These are phyloP conservation scores for Cinclus mexicanus DNA, from an alignment of 2,113 vertebrate genomes.

Conservation along the genomic window DNA sequence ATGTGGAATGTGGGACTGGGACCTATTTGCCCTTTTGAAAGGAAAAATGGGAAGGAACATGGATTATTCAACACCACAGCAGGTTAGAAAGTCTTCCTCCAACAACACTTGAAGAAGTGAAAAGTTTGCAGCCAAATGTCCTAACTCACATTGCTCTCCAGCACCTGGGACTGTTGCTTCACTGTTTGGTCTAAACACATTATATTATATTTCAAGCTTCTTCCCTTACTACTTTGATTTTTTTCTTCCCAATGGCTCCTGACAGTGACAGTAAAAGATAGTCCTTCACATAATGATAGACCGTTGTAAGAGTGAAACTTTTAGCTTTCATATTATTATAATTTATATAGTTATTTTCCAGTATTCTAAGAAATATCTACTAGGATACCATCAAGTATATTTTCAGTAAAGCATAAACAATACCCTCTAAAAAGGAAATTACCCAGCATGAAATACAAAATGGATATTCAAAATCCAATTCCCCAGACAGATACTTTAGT, in stretches of 20 bases:
- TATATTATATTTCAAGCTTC: not conserved
- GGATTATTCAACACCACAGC: not conserved
- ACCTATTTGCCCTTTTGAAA: not conserved
- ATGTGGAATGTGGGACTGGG: not conserved
- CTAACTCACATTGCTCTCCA: not conserved
- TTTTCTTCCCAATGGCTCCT: not conserved
- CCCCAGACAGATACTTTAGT: not conserved
- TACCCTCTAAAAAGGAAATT: not conserved
- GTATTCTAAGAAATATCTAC: not conserved
- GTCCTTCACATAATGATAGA: not conserved
- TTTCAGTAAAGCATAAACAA: not conserved
- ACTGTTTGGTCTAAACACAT: not conserved
- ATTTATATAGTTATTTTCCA: not conserved
- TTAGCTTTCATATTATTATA: not conserved
- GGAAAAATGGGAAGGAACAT: not conserved
- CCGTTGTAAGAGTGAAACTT: not conserved
- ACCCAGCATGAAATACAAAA: not conserved
- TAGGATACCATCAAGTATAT: not conserved
- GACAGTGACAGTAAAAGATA: not conserved
- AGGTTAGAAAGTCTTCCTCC: not conserved
- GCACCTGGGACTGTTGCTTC: not conserved
- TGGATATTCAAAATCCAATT: not conserved
- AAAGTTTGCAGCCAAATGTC: not conserved
- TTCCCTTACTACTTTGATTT: not conserved
- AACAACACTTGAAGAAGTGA: not conserved